Percentiles rank a stretch among this genome's conserved stretches.
phyloP scores from a whole-genome alignment of 2,888 invertebrate species.

The Meiosimyza decipiens region DNA sequence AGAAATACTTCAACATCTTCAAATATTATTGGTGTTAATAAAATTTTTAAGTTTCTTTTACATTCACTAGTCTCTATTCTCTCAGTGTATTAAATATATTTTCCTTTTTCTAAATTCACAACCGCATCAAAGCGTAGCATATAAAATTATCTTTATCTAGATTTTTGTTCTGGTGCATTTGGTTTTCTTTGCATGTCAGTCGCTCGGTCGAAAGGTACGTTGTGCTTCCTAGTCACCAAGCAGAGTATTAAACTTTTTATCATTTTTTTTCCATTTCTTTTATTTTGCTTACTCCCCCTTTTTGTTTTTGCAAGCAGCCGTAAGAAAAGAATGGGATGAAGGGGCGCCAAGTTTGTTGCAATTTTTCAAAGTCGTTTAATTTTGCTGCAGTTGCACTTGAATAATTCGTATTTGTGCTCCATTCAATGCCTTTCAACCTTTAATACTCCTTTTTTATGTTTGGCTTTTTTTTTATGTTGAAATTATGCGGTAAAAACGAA shows the following conservation, averaged over 20 bases:
- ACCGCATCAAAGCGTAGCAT: slow-evolving; percentile 28
- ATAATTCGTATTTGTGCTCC: slow-evolving; percentile 4
- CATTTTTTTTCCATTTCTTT: neutral
- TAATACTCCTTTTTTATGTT: neutral
- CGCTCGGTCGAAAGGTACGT: neutral
- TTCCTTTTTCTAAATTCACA: neutral
- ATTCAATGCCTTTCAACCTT: neutral
- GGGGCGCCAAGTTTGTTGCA: no score
- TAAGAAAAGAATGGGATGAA: neutral
- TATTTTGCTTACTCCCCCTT: neutral
- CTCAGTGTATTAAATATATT: no score
- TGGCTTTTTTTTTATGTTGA: neutral
- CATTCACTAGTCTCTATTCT: no score
- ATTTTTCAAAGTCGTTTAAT: slow-evolving; percentile 4
- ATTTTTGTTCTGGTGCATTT: slow-evolving; percentile 3
- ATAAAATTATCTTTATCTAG: slow-evolving; percentile 26
- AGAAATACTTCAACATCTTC: no score
- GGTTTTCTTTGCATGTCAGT: neutral
- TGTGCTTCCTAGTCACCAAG: neutral
- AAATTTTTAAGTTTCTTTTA: no score
- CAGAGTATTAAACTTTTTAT: neutral
- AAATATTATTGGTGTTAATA: no score
- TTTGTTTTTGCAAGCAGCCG: neutral
- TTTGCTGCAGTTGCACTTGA: slow-evolving; percentile 24
- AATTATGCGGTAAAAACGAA: neutral